phyloP scores from a whole-genome alignment of 2,888 invertebrate genomes.

The Zele albiditarsus region DNA sequence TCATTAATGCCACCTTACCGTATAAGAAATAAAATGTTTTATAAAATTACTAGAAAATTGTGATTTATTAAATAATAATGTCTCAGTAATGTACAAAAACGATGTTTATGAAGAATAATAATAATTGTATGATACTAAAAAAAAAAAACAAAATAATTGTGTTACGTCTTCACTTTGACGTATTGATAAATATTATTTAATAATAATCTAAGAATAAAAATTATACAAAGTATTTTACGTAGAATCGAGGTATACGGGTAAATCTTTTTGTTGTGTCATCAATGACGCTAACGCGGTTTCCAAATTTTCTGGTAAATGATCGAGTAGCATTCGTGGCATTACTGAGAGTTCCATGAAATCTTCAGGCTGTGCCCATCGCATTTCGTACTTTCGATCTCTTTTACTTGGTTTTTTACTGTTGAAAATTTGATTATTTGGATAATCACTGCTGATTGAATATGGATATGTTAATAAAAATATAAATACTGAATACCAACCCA shows the following conservation, averaged over 20 bases:
- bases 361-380: constrained; percentile 87
- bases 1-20: background rate
- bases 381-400: constrained; percentile 78
- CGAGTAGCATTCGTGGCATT: constrained; percentile 89
- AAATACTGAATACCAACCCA: constrained; percentile 10
- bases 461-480: background rate
- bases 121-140: background rate
- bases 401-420: constrained; percentile 73
- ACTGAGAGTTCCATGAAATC: constrained; percentile 88
- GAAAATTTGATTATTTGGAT: constrained; percentile 24
- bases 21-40: constrained; percentile 6
- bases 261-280: constrained; percentile 71
- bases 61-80: constrained; percentile 6
- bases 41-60: background rate
- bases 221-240: constrained; percentile 35
- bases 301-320: constrained; percentile 89
- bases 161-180: background rate
- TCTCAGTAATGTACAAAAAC: constrained; percentile 19
- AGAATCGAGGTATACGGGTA: constrained; percentile 56
- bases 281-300: constrained; percentile 81
- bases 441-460: background rate
- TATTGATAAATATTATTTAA: background rate
- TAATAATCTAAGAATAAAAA: constrained; percentile 4
- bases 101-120: constrained; percentile 4
- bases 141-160: background rate